Base-by-base conservation (phyloP, 2,888 invertebrate species). In the Capitulum mitella region DNA sequence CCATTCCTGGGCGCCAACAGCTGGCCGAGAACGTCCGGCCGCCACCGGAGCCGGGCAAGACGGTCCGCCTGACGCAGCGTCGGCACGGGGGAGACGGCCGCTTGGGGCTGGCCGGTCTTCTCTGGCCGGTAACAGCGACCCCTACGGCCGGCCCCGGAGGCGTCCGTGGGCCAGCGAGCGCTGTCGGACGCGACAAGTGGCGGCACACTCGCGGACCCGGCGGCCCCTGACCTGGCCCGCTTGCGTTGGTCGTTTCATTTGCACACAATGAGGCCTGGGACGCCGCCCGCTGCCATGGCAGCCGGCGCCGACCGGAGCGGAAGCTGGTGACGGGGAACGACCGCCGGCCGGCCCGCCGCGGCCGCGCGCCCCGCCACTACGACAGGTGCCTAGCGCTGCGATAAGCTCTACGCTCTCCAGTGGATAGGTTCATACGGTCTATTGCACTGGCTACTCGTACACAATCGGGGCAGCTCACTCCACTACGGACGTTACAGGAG, bases 401-500 rank as follows among this genome's bases (percentile, higher is more conserved):
- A n/a, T 61, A 61, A 61, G 61, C 61, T 61, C 61, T 61, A 61
- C 29, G n/a, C 61, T 61, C 61, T 61, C 61, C 61, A n/a, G 61
- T 58, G 29, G n/a, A 29, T 34, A 64, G 70, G 37, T 37, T 34
- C 19, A 26, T 37, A 70, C 37, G 70, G 70, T 34, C 70, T 70
- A 70, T 70, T 70, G 70, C 70, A 70, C 70, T 0, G 64, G 34
- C 37, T 61, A 70, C 70, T 70, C 70, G 70, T 37, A 70, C 70
- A 37, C 70, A 70, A 22, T 70, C 70, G 22, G 16, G 61, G 61
- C 32, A 5, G 32, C 61, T n/a, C n/a, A 32, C 16, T 6, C 16
- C 29, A 12, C 61, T 14, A n/a, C 61, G 16, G 32, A 70, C 37
- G 16, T 70, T 3, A 70, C 37, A 37, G 43, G 43, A n/a, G n/a